phyloP scores from a whole-genome alignment of 1,140 invertebrate genomes.

The Meteorus sp. region DNA sequence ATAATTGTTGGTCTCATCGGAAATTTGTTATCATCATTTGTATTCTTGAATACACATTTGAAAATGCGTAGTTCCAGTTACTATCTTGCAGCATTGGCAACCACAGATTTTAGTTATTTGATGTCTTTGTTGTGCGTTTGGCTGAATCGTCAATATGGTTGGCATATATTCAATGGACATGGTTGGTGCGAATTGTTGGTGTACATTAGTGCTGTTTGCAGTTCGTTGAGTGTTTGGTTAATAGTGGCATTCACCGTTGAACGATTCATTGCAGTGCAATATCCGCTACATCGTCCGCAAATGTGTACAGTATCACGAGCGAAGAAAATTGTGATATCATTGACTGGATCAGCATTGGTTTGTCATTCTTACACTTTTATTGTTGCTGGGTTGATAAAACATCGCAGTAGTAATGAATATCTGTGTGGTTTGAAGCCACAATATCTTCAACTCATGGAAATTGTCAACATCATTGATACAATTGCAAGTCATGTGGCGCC shows the following conservation, averaged over 20 bases:
- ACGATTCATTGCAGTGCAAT: constrained; percentile 68
- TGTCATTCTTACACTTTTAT: constrained; percentile 61
- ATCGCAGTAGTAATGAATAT: constrained; percentile 44
- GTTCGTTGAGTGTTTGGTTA: constrained; percentile 65
- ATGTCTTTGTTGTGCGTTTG: constrained; percentile 60
- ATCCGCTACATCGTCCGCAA: constrained; percentile 64
- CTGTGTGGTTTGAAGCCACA: constrained; percentile 55
- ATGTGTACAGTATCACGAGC: constrained; percentile 67
- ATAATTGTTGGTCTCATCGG: constrained; percentile 62
- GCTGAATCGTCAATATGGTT: constrained; percentile 58
- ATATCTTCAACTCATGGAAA: constrained; percentile 56
- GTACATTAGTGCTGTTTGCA: constrained; percentile 63
- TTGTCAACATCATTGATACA: constrained; percentile 63
- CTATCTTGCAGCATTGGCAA: constrained; percentile 63
- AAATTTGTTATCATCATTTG: constrained; percentile 62
- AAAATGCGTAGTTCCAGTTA: constrained; percentile 64
- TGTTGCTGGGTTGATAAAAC: constrained; percentile 53
- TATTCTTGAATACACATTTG: constrained; percentile 63
- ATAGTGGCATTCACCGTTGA: constrained; percentile 70
- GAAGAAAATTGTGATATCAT: constrained; percentile 57
- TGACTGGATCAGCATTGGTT: constrained; percentile 53
- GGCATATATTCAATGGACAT: constrained; percentile 59
- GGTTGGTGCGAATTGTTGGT: constrained; percentile 64
- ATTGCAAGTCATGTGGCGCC: constrained; percentile 62
- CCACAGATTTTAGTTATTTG: constrained; percentile 62